Base-by-base conservation (phyloP, 2,797 vertebrate genomes). In the Pseudochirops corinnae region DNA sequence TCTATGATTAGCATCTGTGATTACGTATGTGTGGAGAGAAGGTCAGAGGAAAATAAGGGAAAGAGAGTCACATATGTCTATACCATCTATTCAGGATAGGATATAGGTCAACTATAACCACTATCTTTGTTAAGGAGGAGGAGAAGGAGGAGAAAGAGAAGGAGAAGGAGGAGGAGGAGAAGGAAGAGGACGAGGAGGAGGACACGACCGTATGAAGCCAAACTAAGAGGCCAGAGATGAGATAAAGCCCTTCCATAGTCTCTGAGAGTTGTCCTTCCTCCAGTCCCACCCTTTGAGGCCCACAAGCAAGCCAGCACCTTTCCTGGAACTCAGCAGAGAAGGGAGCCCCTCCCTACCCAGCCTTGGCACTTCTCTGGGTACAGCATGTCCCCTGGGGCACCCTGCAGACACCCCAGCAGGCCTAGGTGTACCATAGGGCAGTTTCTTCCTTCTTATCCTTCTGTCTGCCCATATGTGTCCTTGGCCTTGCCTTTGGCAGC, bases 261-360 rank as follows among this genome's bases (percentile, higher is more conserved):
- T 91, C 33, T 92, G 90, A 55, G 33, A 91, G 13, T 24, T 96
- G 95, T 96, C 92, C 96, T 92, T 95, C 97, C 95, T 93, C 56
- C 50, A 82, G 60, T 94, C 91, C 96, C 96, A 96, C 97, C 97
- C 96, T 97, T 33, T 10, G 60, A 93, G 93, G 97, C 90, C 90
- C 96, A 94, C 92, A 62, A 97, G 92, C 96, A 93, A 97, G 98
- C 97, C 98, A 98, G 96, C 90, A 93, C 95, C 90, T 96, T 98
- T 98, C 98, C 97, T 53, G 96, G 97, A 97, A 98, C 92, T 94
- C 94, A 2, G 93, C 91, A 96, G 94, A 96, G 94, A 95, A 95
- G 55, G 12, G 95, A 94, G 95, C 97, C 96, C 95, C 97, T 98
- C 97, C 97, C 97, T 95, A 97, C 91, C 95, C 74, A 95, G 94